Evolutionary conservation across 2,113 vertebrate species (phyloP).

Genomic region (Charina bottae): DNA sequence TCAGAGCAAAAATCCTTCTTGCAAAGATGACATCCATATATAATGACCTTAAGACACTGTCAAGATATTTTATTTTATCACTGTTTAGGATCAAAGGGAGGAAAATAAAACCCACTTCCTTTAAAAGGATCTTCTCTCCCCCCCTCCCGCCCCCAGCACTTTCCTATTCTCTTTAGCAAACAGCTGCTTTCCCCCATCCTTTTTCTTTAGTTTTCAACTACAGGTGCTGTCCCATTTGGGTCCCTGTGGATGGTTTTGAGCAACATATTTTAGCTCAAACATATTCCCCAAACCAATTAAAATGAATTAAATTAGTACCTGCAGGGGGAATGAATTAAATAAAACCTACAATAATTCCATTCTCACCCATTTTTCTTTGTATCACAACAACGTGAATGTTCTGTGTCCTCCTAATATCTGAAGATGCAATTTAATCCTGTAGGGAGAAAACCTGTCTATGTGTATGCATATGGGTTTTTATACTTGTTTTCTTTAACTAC

Average conservation of each 20-base stretch:
- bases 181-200: slow-evolving; percentile 39
- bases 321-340: slow-evolving; percentile 64
- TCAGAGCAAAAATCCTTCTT: slow-evolving; percentile 55
- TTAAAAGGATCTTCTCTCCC: slow-evolving; percentile 47
- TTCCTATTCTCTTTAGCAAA: slow-evolving; percentile 58
- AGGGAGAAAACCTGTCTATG: neutral
- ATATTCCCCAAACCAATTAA: slow-evolving; percentile 59
- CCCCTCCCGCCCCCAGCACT: neutral
- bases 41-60: slow-evolving; percentile 58
- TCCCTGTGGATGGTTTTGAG: slow-evolving; percentile 60
- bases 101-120: slow-evolving; percentile 71
- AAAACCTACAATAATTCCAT: slow-evolving; percentile 56
- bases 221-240: slow-evolving; percentile 53
- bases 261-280: slow-evolving; percentile 62
- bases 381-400: slow-evolving; percentile 25
- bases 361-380: slow-evolving; percentile 29
- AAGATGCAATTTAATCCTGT: slow-evolving; percentile 36
- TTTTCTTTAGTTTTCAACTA: slow-evolving; percentile 61
- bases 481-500: slow-evolving; percentile 19
- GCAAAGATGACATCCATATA: slow-evolving; percentile 59
- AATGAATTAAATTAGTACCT: slow-evolving; percentile 67
- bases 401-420: slow-evolving; percentile 5
- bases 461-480: neutral
- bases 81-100: slow-evolving; percentile 60
- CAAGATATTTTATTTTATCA: slow-evolving; percentile 71